phyloP scores from a whole-genome alignment of 2,113 vertebrate species.

The Odocoileus hemionus region DNA sequence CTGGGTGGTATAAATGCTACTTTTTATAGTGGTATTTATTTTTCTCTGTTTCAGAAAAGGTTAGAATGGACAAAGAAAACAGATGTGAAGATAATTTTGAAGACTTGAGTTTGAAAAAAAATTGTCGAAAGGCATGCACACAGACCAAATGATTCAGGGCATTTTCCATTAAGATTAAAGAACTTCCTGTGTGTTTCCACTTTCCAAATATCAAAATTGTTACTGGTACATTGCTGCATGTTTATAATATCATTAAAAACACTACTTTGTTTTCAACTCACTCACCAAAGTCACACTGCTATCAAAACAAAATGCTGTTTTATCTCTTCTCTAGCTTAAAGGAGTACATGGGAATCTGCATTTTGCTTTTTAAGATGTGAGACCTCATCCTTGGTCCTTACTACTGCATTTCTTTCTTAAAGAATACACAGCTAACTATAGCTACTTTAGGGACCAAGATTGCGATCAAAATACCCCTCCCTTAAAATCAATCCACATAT shows the following conservation, averaged over 20 bases:
- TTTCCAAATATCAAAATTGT: background rate
- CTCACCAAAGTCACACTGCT: background rate
- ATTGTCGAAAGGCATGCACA: background rate
- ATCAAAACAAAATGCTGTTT: background rate
- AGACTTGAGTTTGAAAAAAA: background rate
- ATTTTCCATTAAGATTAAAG: constrained; percentile 14
- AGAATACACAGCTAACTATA: background rate
- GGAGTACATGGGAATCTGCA: background rate
- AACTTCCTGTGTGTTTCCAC: background rate
- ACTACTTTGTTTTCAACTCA: background rate
- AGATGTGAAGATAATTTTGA: background rate
- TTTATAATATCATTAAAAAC: background rate
- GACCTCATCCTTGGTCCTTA: background rate
- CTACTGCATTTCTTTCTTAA: background rate
- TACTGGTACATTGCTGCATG: background rate
- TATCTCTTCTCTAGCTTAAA: background rate
- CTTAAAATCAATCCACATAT: background rate
- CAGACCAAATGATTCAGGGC: background rate
- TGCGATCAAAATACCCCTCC: background rate
- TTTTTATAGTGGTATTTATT: background rate
- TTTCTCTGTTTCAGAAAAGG: background rate
- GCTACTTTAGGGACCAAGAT: background rate
- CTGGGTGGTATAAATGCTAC: background rate
- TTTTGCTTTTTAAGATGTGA: constrained; percentile 12
- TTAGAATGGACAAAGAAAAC: background rate